These are phyloP conservation scores for Uloborus diversus DNA, from an alignment of 1,140 invertebrate genomes.

Conservation along the genomic window DNA sequence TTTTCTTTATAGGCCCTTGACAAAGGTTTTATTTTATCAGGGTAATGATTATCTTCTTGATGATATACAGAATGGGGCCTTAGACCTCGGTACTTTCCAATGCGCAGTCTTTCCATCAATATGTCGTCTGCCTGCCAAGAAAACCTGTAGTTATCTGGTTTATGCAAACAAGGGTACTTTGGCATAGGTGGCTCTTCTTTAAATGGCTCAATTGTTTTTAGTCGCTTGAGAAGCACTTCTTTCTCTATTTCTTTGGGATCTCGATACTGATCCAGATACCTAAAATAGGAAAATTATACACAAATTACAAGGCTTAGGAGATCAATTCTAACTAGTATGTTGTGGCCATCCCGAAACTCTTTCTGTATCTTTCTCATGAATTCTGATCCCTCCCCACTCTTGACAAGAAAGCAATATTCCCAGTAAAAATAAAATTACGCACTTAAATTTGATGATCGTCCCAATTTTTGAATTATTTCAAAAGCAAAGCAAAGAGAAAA, in stretches of 20 bases:
- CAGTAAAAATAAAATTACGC: too few species aligned
- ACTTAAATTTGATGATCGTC: too few species aligned
- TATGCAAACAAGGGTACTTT: constrained; percentile 78
- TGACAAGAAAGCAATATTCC: too few species aligned
- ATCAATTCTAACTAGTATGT: too few species aligned
- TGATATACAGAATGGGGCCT: constrained; percentile 59
- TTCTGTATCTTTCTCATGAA: too few species aligned
- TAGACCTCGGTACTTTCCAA: constrained; percentile 63
- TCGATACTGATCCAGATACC: constrained; percentile 89
- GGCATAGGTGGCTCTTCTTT: constrained; percentile 66
- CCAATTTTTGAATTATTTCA: too few species aligned
- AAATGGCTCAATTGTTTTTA: constrained; percentile 85
- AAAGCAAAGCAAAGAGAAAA: too few species aligned
- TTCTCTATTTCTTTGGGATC: constrained; percentile 88
- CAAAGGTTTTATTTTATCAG: background rate
- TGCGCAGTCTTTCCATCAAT: constrained; percentile 53
- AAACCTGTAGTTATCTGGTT: constrained; percentile 68
- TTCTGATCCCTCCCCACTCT: too few species aligned
- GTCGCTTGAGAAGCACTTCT: constrained; percentile 82
- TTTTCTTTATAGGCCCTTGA: too few species aligned
- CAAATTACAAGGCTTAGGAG: too few species aligned
- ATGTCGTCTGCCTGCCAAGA: constrained; percentile 75
- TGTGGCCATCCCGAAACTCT: too few species aligned
- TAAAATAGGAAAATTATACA: constrained; percentile 59
- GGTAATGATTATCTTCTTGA: constrained; percentile 36